Evolutionary conservation across 2,113 vertebrate genomes (phyloP).

Genomic region (Carassius carassius): DNA sequence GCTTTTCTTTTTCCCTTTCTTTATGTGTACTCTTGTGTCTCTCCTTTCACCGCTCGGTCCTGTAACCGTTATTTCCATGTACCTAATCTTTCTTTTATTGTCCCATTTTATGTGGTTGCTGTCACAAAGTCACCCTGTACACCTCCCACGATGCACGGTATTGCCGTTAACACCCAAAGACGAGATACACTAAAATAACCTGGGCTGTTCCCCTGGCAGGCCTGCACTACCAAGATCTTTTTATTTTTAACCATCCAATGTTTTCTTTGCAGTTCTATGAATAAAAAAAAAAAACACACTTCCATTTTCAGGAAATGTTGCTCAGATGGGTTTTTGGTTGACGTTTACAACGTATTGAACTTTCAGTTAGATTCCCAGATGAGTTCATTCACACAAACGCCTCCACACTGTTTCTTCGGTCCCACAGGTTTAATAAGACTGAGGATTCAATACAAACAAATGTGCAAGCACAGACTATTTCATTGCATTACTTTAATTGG

Average conservation of each 20-base stretch:
- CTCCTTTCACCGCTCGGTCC: constrained; percentile 38
- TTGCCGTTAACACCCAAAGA: constrained; percentile 30
- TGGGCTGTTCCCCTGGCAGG: constrained; percentile 44
- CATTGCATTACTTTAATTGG: constrained; percentile 18
- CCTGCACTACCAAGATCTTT: constrained; percentile 21
- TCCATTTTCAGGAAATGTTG: constrained; percentile 46
- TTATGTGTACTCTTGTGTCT: constrained; percentile 55
- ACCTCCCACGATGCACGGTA: constrained; percentile 34
- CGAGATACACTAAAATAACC: constrained; percentile 33
- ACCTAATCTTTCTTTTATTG: constrained; percentile 35
- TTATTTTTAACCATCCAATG: constrained; percentile 48
- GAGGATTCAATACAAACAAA: constrained; percentile 38
- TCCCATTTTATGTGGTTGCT: constrained; percentile 45
- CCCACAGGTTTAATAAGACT: constrained; percentile 44
- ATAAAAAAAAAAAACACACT: constrained; percentile 16
- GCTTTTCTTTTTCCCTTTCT: constrained; percentile 46
- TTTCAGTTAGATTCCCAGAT: constrained; percentile 23
- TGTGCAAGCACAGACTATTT: neutral
- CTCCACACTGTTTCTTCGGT: constrained; percentile 23
- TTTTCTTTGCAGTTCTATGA: constrained; percentile 50
- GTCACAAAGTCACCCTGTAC: constrained; percentile 37
- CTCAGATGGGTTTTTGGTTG: constrained; percentile 33
- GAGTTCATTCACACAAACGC: neutral
- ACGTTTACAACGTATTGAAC: constrained; percentile 30
- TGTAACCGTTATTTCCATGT: constrained; percentile 37